phyloP scores from a whole-genome alignment of 2,797 vertebrate species.

The Onychomys leucogaster region DNA sequence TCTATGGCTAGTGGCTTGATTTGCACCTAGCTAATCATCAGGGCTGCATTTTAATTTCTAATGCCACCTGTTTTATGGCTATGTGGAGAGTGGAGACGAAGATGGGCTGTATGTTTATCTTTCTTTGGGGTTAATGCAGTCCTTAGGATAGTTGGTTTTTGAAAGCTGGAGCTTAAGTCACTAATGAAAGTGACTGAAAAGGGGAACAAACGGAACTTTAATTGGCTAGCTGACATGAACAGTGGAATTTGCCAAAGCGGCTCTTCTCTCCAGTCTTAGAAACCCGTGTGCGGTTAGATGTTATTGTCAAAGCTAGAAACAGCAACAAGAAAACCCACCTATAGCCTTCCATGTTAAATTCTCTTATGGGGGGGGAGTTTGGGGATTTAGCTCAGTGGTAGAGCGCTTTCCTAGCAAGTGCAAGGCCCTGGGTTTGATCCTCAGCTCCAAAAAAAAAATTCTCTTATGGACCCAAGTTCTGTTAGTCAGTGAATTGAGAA shows the following conservation, averaged over 20 bases:
- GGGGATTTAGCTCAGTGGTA: too few species aligned
- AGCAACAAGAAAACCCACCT: neutral
- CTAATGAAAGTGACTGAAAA: slow-evolving; percentile 11
- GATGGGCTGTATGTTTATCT: neutral
- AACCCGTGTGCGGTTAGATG: neutral
- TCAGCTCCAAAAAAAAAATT: too few species aligned
- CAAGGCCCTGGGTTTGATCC: too few species aligned
- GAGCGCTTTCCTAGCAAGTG: too few species aligned
- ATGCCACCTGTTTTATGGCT: neutral
- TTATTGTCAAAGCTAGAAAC: neutral
- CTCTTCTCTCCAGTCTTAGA: neutral
- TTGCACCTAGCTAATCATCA: neutral
- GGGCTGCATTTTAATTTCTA: slow-evolving; percentile 27
- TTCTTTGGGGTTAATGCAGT: slow-evolving; percentile 9
- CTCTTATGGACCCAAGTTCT: neutral
- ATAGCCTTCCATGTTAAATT: neutral
- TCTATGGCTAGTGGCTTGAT: slow-evolving; percentile 37
- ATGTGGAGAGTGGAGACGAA: neutral
- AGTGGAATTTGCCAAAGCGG: neutral
- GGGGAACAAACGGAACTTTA: slow-evolving; percentile 29
- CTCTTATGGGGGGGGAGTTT: neutral
- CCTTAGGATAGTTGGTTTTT: slow-evolving; percentile 7
- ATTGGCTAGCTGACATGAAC: neutral
- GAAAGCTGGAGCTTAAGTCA: neutral
- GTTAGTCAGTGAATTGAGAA: neutral